Base-by-base conservation (phyloP, 2,113 vertebrate species). In the Rhinichthys klamathensis region DNA sequence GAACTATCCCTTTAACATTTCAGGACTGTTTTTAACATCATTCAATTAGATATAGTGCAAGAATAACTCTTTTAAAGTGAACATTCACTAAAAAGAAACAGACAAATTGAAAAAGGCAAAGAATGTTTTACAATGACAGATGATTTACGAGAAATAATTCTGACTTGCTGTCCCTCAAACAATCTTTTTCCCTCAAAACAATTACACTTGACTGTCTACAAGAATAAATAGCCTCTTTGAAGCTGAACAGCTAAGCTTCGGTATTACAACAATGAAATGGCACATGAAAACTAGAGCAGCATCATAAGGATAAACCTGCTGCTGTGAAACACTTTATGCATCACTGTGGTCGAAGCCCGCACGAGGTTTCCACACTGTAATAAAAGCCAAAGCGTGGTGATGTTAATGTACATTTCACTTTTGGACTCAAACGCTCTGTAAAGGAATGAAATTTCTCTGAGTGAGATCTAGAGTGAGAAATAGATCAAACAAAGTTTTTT, bases 321-420 rank as follows among this genome's bases (percentile, higher is more conserved):
- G 63, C 32, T 82, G 63, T 65, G 51, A 83, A 83, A 81, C 76
- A 84, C 46, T 79, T 72, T 85, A n/a, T 82, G 87, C 87, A 78
- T 56, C 77, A 65, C 65, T 88, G 87, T 58, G 87, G 87, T 86
- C 60, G 32, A 38, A 61, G 46, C 76, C 79, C 80, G 77, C 70
- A 49, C 77, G 49, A 82, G 85, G 84, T 88, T 88, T 86, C 70
- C 76, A 79, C 83, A 86, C 82, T 86, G 85, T 86, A 88, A 86
- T 41, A 80, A 85, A 58, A 69, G 21, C 70, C 77, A 79, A 85
- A 58, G 38, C 27, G 23, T 12, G 38, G 77, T 67, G 25, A n/a
- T 54, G 61, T 54, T 69, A 81, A 72, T 77, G 75, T 54, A 84
- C 46, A 86, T 84, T 78, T 82, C 77, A n/a, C 72, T 70, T 58